Base-by-base conservation (phyloP, 2,797 vertebrate genomes). In the Linurgus olivaceus region DNA sequence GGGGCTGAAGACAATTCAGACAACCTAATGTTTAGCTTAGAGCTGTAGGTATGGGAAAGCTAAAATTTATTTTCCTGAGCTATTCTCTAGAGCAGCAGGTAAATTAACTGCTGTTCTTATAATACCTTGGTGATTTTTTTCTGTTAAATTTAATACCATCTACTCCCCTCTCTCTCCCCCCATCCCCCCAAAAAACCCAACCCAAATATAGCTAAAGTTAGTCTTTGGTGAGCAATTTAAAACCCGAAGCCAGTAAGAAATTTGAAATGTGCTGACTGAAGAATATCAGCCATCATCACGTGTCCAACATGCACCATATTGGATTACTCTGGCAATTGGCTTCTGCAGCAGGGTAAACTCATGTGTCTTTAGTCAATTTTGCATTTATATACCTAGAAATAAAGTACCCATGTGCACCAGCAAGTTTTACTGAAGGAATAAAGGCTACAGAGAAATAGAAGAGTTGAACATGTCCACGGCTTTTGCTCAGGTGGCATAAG, bases 61-160 rank as follows among this genome's bases (percentile, higher is more conserved):
- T 70, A 9, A 77, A 59, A 65, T 81, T 79, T 78, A 33, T 40
- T 40, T 80, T 54, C 31, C 38, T 1, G 2, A 79, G 29, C 35
- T 94, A 10, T 75, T 59, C 11, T 76, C 59, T 88, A 59, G 87
- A 78, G 29, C 74, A 66, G 17, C 37, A 63, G 21, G 29, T 63
- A 77, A 78, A 93, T 76, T 33, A 83, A 25, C 54, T 90, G 58
- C 63, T 70, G 19, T 11, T 79, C 92, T 95, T 80, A 44, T 55
- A 71, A 35, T 68, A 79, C 31, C 31, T 65, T 40, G 29, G 19
- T 93, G 48, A 83, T 79, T 89, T 76, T 7, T 15, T 93, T 68
- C 18, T 78, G 24, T 82, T 91, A 74, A 75, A 65, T 77, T 52
- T 88, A 74, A 40, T 24, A 44, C 11, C 4, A 21, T 35, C 25